A percentile compares a stretch with the other conserved stretches of the same genome.
phyloP scores from a whole-genome alignment of 2,113 vertebrate species.

The Aptenodytes patagonicus region DNA sequence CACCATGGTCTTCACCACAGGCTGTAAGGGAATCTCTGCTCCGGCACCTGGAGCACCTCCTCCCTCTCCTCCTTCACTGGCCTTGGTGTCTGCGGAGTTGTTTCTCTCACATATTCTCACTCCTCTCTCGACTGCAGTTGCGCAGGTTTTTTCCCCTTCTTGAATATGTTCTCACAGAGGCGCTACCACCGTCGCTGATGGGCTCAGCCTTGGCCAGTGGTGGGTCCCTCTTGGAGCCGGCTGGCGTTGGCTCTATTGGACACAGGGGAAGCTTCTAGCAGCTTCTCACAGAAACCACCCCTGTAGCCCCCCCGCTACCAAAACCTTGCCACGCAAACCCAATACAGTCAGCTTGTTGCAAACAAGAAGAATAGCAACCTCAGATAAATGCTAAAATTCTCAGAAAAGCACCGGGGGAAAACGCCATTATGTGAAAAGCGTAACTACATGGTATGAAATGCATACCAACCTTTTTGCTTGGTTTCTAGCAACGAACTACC shows the following conservation, averaged over 20 bases:
- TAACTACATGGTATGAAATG: neutral
- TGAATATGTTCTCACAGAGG: neutral
- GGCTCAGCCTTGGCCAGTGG: neutral
- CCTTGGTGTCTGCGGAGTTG: neutral
- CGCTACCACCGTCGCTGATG: rapidly evolving
- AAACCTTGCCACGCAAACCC: neutral
- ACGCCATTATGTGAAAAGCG: neutral
- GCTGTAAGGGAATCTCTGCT: neutral
- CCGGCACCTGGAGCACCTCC: neutral
- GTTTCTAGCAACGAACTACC: neutral
- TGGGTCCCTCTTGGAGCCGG: neutral
- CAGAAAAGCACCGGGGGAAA: neutral
- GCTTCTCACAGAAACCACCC: neutral
- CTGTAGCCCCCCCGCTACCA: neutral
- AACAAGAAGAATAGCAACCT: neutral
- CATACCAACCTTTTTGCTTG: neutral
- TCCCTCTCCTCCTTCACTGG: neutral
- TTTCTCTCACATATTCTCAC: neutral
- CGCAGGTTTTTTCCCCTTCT: neutral
- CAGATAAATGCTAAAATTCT: neutral
- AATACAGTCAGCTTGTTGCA: neutral
- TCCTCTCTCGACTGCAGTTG: neutral
- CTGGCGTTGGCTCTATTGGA: neutral
- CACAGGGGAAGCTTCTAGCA: neutral
- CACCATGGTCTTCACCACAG: too few species aligned